phyloP scores from a whole-genome alignment of 1,140 invertebrate genomes.

The silkworm (Bombyx mori) region ASM3026992v2 NC_085111.1:13731501-13732000 shows the following conservation, averaged over 20 bases:
- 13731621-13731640: slow-evolving; percentile 60
- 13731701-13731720: neutral
- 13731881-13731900: slow-evolving; percentile 20
- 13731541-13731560: slow-evolving; percentile 5
- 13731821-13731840: slow-evolving; percentile 52
- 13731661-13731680: slow-evolving; percentile 53
- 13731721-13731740: neutral
- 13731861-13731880: slow-evolving; percentile 37
- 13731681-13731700: neutral
- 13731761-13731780: slow-evolving; percentile 6
- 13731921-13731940: too few relatives aligned
- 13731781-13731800: slow-evolving; percentile 9
- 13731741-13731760: neutral
- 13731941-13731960: neutral
- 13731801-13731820: slow-evolving; percentile 14
- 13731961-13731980: neutral
- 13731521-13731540: too few relatives aligned
- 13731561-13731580: slow-evolving; percentile 40
- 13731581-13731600: slow-evolving; percentile 43
- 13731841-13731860: slow-evolving; percentile 66
- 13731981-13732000: neutral
- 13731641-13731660: slow-evolving; percentile 68
- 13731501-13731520: too few relatives aligned
- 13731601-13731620: slow-evolving; percentile 64
- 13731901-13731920: neutral